phyloP scores from a whole-genome alignment of 2,113 vertebrate genomes.

The Dromiciops gliroides region DNA sequence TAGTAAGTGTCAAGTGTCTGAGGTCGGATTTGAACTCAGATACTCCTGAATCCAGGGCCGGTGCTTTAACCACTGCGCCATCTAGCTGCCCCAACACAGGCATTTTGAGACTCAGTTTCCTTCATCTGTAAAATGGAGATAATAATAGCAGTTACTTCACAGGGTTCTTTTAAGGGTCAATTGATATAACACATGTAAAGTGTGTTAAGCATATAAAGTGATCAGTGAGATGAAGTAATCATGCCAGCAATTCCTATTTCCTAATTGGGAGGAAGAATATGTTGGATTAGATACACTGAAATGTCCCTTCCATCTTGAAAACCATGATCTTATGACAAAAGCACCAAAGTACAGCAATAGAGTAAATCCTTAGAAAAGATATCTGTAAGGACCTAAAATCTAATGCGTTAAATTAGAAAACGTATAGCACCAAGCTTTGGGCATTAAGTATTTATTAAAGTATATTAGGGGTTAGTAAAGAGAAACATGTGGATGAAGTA shows the following conservation, averaged over 20 bases:
- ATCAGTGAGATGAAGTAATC: neutral
- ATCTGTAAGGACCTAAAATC: no score
- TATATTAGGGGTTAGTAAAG: neutral
- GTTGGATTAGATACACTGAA: neutral
- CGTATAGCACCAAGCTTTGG: no score
- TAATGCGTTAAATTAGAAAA: no score
- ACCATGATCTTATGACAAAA: neutral
- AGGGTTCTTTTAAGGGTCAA: neutral
- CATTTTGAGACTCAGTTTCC: neutral
- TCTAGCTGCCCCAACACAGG: no score
- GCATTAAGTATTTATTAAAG: no score
- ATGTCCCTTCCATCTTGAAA: slow-evolving; percentile 2
- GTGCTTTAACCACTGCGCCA: no score
- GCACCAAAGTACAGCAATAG: neutral
- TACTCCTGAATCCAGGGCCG: no score
- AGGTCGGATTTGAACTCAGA: no score
- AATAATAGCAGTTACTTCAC: neutral
- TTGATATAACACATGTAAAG: neutral
- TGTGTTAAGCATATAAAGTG: neutral
- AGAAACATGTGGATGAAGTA: no score
- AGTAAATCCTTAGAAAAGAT: neutral
- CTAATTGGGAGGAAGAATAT: neutral
- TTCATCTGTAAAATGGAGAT: neutral
- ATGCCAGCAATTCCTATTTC: neutral
- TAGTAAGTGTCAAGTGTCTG: no score